These are phyloP conservation scores for Microcebus murinus DNA, from an alignment of 2,113 vertebrate genomes.

Conservation along the genomic window DNA sequence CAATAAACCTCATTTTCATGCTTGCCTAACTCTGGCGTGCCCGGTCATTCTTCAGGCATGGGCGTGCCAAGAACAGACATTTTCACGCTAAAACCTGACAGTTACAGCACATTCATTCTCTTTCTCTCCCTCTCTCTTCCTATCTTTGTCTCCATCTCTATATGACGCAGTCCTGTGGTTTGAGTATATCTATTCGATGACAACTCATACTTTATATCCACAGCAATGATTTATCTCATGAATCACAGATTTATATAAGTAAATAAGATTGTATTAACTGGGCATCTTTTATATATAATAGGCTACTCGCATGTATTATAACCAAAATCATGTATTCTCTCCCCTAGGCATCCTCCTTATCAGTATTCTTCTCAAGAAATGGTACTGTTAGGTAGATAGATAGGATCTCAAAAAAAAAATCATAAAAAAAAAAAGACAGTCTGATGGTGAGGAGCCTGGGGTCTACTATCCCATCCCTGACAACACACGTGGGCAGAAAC, in stretches of 20 bases:
- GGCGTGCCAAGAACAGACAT: too few relatives aligned
- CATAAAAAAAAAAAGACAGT: background rate
- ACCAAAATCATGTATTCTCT: background rate
- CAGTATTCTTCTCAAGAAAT: background rate
- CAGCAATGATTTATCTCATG: background rate
- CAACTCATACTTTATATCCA: background rate
- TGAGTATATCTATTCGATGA: background rate
- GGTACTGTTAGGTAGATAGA: too few relatives aligned
- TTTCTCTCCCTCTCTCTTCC: background rate
- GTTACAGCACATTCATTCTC: too few relatives aligned
- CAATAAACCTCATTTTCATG: too few relatives aligned
- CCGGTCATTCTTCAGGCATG: too few relatives aligned
- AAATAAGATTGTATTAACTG: background rate
- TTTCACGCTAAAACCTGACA: too few relatives aligned
- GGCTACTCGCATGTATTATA: background rate
- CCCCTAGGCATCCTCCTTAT: background rate
- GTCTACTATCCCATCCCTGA: background rate
- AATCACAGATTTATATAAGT: background rate
- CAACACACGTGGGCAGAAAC: background rate
- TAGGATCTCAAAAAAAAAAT: too few relatives aligned
- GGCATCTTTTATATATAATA: background rate
- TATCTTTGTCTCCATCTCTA: background rate
- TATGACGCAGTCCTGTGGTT: background rate
- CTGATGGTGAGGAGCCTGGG: too few relatives aligned
- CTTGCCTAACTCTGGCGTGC: too few relatives aligned